These are phyloP conservation scores for Drosophila niveifrons DNA, from an alignment of 2,888 invertebrate species.

Conservation along the genomic window DNA sequence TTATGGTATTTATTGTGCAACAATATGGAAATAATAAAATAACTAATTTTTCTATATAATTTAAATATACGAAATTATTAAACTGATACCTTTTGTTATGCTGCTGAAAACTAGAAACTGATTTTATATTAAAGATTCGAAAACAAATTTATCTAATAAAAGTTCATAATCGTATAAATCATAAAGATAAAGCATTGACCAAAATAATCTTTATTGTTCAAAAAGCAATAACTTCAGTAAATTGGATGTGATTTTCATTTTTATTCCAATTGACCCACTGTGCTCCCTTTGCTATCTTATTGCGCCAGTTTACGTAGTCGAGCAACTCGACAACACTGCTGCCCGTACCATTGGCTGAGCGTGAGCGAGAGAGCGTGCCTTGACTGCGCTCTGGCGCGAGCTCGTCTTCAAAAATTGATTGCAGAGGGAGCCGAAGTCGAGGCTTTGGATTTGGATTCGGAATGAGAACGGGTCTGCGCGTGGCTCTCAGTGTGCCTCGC, in stretches of 20 bases:
- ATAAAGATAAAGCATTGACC: too few relatives aligned
- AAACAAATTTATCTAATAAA: too few relatives aligned
- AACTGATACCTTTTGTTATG: too few relatives aligned
- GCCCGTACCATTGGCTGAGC: slow-evolving; percentile 35
- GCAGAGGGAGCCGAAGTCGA: slow-evolving; percentile 58
- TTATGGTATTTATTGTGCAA: too few relatives aligned
- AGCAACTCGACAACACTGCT: slow-evolving; percentile 26
- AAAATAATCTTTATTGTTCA: too few relatives aligned
- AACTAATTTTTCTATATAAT: not conserved
- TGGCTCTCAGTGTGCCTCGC: slow-evolving; percentile 67
- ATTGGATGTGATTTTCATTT: not conserved
- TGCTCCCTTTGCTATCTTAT: slow-evolving; percentile 41
- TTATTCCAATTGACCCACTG: slow-evolving; percentile 34
- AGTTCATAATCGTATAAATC: too few relatives aligned
- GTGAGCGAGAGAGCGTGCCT: slow-evolving; percentile 65
- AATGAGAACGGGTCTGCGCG: slow-evolving; percentile 68
- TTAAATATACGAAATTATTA: too few relatives aligned
- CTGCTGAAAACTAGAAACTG: too few relatives aligned
- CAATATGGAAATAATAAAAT: too few relatives aligned
- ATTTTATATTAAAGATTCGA: too few relatives aligned
- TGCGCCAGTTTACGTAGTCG: slow-evolving; percentile 40
- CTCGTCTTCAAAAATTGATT: slow-evolving; percentile 79
- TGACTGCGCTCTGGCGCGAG: slow-evolving; percentile 77
- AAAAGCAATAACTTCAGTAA: too few relatives aligned
- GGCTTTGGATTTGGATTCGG: slow-evolving; percentile 50